A percentile compares a stretch with the other conserved stretches of the same genome.
phyloP scores from a whole-genome alignment of 2,113 vertebrate species.

The Pelusios castaneus region DNA sequence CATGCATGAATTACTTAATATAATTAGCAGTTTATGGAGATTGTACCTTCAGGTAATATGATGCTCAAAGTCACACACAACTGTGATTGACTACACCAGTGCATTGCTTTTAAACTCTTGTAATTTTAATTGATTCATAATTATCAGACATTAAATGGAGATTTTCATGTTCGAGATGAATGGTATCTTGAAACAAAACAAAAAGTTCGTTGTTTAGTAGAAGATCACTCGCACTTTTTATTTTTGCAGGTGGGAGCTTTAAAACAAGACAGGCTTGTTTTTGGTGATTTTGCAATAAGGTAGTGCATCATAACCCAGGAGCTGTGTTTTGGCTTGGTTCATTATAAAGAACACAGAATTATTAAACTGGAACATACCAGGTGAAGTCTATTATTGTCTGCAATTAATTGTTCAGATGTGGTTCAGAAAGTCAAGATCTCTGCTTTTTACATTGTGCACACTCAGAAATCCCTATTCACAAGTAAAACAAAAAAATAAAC shows the following conservation, averaged over 20 bases:
- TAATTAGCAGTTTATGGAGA: not conserved
- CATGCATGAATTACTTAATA: not conserved
- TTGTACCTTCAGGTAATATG: not conserved
- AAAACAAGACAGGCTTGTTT: slow-evolving; percentile 23
- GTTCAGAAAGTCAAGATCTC: not conserved
- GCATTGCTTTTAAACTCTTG: not conserved
- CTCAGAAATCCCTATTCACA: not conserved
- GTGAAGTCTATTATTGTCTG: not conserved
- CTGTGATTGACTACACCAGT: not conserved
- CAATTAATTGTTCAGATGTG: not conserved
- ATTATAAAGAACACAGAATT: slow-evolving; percentile 25
- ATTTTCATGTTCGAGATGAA: slow-evolving; percentile 16
- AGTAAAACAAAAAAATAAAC: not conserved
- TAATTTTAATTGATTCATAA: slow-evolving; percentile 49
- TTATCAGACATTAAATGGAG: slow-evolving; percentile 52
- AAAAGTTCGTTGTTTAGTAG: slow-evolving; percentile 11
- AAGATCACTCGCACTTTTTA: slow-evolving; percentile 20
- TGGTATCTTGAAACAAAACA: slow-evolving; percentile 47
- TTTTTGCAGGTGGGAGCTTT: not conserved
- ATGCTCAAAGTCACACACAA: not conserved
- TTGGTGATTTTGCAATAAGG: slow-evolving; percentile 62
- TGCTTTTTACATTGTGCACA: not conserved
- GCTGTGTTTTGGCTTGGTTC: not conserved
- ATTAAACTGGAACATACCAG: not conserved
- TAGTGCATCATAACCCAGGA: not conserved